These are phyloP conservation scores for Caenorhabditis briggsae DNA, from an alignment of 1,140 invertebrate species.

Conservation along the genomic window DNA sequence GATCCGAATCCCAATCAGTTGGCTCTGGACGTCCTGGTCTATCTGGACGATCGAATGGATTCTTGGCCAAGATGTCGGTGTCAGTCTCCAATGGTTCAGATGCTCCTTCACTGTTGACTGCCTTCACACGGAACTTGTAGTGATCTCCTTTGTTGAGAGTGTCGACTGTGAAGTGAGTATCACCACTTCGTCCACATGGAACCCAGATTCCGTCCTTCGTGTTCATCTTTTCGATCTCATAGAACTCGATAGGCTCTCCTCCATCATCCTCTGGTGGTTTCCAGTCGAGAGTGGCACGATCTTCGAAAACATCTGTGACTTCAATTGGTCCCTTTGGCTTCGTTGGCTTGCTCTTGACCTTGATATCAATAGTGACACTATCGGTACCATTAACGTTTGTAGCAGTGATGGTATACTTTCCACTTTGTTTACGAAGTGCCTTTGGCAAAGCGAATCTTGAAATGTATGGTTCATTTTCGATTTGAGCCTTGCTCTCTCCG, in stretches of 20 bases:
- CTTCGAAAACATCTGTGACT: conserved; percentile 92
- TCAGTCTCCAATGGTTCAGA: conserved; percentile 92
- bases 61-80: conserved; percentile 90
- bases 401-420: conserved; percentile 87
- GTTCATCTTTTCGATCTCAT: conserved; percentile 77
- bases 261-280: conserved; percentile 93
- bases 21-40: conserved; percentile 90
- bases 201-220: conserved; percentile 76
- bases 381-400: conserved; percentile 75
- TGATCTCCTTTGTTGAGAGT: conserved; percentile 78
- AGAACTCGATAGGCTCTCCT: conserved; percentile 85
- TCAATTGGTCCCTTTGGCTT: conserved; percentile 84
- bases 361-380: conserved; percentile 75
- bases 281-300: conserved; percentile 94
- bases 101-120: conserved; percentile 93
- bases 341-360: conserved; percentile 84
- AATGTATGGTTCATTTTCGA: conserved; percentile 88
- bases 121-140: conserved; percentile 97
- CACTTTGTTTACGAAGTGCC: conserved; percentile 86
- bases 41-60: conserved; percentile 88
- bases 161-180: conserved; percentile 75
- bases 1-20: conserved; percentile 89
- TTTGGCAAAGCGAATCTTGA: conserved; percentile 91
- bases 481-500: conserved; percentile 63
- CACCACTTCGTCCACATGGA: conserved; percentile 72